A percentile compares a stretch with the other conserved stretches of the same genome.
These are phyloP conservation scores for Montifringilla adamsi DNA, from an alignment of 2,113 vertebrate species.

Conservation along the genomic window DNA sequence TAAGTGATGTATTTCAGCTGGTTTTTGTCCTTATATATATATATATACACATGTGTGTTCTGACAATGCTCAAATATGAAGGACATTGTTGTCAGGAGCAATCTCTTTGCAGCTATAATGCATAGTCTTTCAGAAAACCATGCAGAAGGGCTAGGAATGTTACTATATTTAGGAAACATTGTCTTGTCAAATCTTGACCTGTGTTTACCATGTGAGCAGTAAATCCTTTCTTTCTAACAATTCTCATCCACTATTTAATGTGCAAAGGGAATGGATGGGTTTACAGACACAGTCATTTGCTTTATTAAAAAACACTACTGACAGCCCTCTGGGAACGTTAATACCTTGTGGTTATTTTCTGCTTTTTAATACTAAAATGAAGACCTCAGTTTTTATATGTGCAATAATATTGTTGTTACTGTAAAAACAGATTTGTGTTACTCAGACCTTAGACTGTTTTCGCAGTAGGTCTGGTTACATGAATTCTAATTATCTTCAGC, in stretches of 20 bases:
- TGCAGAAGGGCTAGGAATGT: background rate
- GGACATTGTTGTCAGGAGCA: background rate
- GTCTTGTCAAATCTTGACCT: background rate
- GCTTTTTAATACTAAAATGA: background rate
- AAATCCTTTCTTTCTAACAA: background rate
- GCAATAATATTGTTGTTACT: background rate
- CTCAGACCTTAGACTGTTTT: background rate
- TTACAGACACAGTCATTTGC: background rate
- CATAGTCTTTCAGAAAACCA: background rate
- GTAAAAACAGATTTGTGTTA: background rate
- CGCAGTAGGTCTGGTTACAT: background rate
- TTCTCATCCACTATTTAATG: background rate
- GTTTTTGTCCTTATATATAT: constrained; percentile 1
- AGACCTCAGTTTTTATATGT: background rate
- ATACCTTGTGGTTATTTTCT: background rate
- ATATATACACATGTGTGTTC: background rate
- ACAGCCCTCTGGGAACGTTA: background rate
- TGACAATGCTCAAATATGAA: constrained; percentile 11
- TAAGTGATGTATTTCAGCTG: background rate
- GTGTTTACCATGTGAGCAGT: background rate
- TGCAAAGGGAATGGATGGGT: background rate
- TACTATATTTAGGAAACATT: background rate
- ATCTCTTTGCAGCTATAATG: background rate
- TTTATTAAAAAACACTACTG: background rate
- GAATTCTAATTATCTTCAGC: background rate